phyloP scores from a whole-genome alignment of 2,888 invertebrate genomes.

The Urechis unicinctus region DNA sequence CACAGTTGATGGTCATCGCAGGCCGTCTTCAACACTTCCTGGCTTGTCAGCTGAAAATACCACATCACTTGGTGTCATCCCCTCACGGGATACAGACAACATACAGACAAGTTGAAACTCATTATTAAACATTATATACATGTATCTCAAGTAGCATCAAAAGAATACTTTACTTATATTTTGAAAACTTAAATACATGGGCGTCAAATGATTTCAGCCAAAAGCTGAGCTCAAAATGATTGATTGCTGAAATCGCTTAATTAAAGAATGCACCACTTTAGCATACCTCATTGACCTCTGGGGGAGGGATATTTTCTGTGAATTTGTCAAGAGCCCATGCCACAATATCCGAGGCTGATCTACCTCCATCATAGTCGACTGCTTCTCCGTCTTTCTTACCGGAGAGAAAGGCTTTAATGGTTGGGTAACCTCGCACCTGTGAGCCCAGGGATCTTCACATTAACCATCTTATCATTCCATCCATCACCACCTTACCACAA shows the following conservation, averaged over 20 bases:
- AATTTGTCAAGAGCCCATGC: slow-evolving; percentile 80
- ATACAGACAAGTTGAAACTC: too few species aligned
- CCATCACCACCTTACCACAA: too few species aligned
- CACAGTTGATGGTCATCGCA: slow-evolving; percentile 87
- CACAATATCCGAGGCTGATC: slow-evolving; percentile 84
- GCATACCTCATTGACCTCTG: slow-evolving; percentile 72
- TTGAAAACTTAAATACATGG: too few species aligned
- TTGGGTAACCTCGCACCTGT: slow-evolving; percentile 82
- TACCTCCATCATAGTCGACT: slow-evolving; percentile 83
- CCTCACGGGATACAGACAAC: too few species aligned
- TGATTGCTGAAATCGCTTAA: background rate
- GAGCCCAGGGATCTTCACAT: too few species aligned
- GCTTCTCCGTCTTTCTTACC: slow-evolving; percentile 52
- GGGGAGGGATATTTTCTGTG: slow-evolving; percentile 82
- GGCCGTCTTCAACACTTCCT: slow-evolving; percentile 62
- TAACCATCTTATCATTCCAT: too few species aligned
- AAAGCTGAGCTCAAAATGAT: background rate
- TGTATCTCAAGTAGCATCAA: too few species aligned
- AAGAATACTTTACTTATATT: too few species aligned
- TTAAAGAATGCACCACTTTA: background rate
- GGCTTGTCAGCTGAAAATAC: slow-evolving; percentile 30
- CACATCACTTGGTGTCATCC: background rate
- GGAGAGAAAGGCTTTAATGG: slow-evolving; percentile 85
- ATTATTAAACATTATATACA: too few species aligned
- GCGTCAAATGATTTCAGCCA: too few species aligned